phyloP scores from a whole-genome alignment of 2,888 invertebrate species.

The Leuctra nigra region DNA sequence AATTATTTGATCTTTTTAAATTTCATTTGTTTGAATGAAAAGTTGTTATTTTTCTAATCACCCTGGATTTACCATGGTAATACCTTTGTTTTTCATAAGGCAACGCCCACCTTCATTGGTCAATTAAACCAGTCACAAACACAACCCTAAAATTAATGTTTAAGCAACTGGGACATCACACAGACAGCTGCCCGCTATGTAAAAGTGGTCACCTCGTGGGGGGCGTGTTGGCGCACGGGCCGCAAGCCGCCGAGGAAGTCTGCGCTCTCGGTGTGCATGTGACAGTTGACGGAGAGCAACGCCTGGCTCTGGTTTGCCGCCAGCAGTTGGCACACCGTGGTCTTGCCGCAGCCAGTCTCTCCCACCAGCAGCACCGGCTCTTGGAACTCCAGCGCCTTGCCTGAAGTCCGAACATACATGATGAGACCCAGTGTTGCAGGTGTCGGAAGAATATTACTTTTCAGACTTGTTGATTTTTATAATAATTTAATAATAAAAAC shows the following conservation, averaged over 20 bases:
- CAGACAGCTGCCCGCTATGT: neutral
- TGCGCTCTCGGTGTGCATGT: constrained; percentile 97
- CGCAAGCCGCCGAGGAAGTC: constrained; percentile 95
- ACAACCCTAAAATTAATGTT: no score
- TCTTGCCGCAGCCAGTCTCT: constrained; percentile 97
- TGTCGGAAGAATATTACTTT: no score
- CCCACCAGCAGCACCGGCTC: constrained; percentile 96
- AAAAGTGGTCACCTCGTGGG: neutral
- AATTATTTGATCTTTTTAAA: no score
- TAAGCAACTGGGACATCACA: no score
- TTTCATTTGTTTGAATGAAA: no score
- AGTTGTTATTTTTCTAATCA: no score
- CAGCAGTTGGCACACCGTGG: constrained; percentile 87
- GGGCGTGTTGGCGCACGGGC: constrained; percentile 57
- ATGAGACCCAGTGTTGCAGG: neutral
- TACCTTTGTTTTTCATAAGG: no score
- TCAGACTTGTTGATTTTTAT: no score
- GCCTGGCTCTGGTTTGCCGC: constrained; percentile 60
- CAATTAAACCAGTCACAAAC: no score
- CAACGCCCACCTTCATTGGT: no score
- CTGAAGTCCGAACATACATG: constrained; percentile 35
- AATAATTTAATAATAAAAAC: neutral
- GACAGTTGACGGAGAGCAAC: constrained; percentile 87
- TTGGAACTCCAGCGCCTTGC: constrained; percentile 80
- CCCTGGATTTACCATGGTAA: no score